phyloP scores from a whole-genome alignment of 2,888 invertebrate species.

The Smittia aterrima region DNA sequence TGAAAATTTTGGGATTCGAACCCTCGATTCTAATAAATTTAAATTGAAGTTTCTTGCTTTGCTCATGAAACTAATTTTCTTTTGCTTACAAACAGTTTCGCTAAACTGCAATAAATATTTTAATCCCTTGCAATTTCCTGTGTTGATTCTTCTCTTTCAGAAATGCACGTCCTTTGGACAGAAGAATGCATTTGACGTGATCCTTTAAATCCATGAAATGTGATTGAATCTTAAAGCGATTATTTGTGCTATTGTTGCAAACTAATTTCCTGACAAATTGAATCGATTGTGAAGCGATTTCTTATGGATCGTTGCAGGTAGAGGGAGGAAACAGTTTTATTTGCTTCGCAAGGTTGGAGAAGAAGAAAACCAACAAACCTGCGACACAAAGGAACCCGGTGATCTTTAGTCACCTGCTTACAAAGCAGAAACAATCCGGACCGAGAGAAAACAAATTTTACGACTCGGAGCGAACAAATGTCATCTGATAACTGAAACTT shows the following conservation, averaged over 20 bases:
- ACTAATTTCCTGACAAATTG: conserved; percentile 42
- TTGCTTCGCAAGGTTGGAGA: not conserved
- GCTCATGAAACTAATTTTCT: too few relatives aligned
- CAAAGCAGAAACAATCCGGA: not conserved
- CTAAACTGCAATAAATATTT: too few relatives aligned
- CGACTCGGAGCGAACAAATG: not conserved
- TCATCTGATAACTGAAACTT: not conserved
- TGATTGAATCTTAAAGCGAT: conserved; percentile 30
- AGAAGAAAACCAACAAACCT: not conserved
- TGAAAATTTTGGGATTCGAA: too few relatives aligned
- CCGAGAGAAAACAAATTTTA: not conserved
- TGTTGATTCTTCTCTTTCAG: not conserved
- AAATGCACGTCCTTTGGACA: conserved; percentile 7
- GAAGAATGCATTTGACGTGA: not conserved
- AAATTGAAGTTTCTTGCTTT: too few relatives aligned
- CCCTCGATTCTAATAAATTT: too few relatives aligned
- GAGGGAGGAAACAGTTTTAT: not conserved
- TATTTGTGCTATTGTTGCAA: conserved; percentile 24
- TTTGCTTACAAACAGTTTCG: too few relatives aligned
- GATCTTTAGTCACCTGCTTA: conserved; percentile 35
- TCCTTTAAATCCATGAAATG: conserved; percentile 21
- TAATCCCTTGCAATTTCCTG: conserved; percentile 32
- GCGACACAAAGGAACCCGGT: not conserved
- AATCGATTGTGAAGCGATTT: conserved; percentile 23
- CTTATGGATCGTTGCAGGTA: conserved; percentile 29